A percentile compares a stretch with the other conserved stretches of the same genome.
Evolutionary conservation across 2,888 invertebrate genomes (phyloP).

Genomic region (Clusia tigrina): DNA sequence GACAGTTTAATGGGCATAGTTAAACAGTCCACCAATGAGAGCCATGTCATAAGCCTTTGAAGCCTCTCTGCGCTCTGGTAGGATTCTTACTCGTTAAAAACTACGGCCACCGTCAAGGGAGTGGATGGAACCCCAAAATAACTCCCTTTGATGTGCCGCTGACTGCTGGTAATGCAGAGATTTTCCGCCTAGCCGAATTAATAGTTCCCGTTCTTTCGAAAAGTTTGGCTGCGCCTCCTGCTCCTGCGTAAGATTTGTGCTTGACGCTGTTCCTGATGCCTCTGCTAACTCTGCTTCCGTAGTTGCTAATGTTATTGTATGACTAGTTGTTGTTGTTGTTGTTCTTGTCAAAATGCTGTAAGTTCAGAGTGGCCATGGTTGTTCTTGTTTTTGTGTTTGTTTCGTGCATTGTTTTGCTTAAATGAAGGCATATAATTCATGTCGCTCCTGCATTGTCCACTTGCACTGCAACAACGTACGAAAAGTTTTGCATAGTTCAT

Average conservation of each 20-base stretch:
- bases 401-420: neutral
- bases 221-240: neutral
- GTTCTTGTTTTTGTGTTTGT: neutral
- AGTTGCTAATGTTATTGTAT: neutral
- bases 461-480: too few species aligned
- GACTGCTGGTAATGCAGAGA: too few species aligned
- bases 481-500: neutral
- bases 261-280: neutral
- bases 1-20: too few species aligned
- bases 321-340: neutral
- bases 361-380: neutral
- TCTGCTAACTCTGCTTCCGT: neutral
- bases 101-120: too few species aligned
- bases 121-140: too few species aligned
- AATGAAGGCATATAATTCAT: constrained; percentile 1
- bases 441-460: neutral
- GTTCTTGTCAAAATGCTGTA: neutral
- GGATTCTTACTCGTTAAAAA: too few species aligned
- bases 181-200: neutral
- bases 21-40: too few species aligned
- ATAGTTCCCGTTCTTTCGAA: neutral
- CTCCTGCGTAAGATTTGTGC: neutral
- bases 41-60: too few species aligned
- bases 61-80: too few species aligned
- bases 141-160: too few species aligned